Percentiles rank a stretch among this genome's conserved stretches.
Conservation (phyloP, 2,797 vertebrate species). For the Erpetoichthys calabaricus region DNA sequence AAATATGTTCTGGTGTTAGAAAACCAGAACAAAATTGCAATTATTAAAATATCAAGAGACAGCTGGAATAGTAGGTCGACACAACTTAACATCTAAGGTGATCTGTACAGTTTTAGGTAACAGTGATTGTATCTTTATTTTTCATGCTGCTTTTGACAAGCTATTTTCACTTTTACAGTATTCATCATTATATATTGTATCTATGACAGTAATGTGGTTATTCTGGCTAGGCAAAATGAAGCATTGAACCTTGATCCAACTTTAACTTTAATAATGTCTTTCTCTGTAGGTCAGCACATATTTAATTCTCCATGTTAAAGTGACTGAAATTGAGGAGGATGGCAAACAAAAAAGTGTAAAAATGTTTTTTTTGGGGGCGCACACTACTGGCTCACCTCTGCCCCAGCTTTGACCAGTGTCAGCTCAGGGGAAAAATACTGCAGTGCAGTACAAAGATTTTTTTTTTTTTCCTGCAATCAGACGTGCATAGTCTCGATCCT, state of each 20-base stretch:
- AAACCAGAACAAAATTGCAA: no score
- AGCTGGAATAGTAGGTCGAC: no score
- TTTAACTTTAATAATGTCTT: constrained; percentile 38
- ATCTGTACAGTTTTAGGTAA: no score
- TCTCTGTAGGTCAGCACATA: constrained; percentile 14
- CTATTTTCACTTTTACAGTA: not conserved
- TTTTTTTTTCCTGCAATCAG: constrained; percentile 53
- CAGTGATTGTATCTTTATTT: no score
- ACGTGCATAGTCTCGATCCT: constrained; percentile 58
- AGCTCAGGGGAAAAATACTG: constrained; percentile 42
- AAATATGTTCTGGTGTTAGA: no score
- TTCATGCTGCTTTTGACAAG: no score
- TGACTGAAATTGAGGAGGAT: not conserved
- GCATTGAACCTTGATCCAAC: constrained; percentile 28
- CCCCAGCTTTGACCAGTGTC: constrained; percentile 32
- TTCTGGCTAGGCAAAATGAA: constrained; percentile 35
- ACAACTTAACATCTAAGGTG: no score
- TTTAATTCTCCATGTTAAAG: constrained; percentile 5
- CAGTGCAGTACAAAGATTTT: constrained; percentile 57
- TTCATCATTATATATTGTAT: constrained; percentile 6
- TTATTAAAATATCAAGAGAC: no score
- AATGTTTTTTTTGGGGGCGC: constrained; percentile 22
- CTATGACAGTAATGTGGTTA: constrained; percentile 37
- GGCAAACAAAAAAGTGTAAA: not conserved
- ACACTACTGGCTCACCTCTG: constrained; percentile 21